phyloP scores from a whole-genome alignment of 1,140 invertebrate genomes.

The Aphelenchoides avenae region DNA sequence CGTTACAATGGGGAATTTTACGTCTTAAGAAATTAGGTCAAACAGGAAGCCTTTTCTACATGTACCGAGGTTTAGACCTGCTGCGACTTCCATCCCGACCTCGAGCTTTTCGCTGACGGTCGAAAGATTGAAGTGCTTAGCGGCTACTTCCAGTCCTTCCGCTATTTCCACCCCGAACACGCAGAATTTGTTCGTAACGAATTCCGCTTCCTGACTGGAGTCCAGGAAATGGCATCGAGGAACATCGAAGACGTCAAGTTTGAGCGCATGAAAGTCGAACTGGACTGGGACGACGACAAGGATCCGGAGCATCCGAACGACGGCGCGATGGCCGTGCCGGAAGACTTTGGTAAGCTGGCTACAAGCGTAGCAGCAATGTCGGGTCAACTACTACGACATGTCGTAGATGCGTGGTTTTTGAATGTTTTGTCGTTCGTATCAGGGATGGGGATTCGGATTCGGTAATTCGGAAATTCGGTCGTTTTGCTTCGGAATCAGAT shows the following conservation, averaged over 20 bases:
- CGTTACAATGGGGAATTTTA: too few relatives aligned
- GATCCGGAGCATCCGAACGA: neutral
- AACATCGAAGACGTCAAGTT: constrained; percentile 8
- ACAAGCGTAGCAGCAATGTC: neutral
- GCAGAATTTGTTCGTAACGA: constrained; percentile 5
- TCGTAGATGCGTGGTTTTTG: neutral
- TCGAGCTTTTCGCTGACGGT: constrained; percentile 2
- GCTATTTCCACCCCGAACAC: constrained; percentile 27
- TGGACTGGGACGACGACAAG: neutral
- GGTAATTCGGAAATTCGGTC: too few relatives aligned
- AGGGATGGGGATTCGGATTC: too few relatives aligned
- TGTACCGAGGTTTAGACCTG: constrained; percentile 6
- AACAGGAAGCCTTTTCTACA: too few relatives aligned
- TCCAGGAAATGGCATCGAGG: constrained; percentile 1
- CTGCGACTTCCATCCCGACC: constrained; percentile 7
- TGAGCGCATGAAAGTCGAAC: neutral
- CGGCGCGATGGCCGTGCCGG: neutral
- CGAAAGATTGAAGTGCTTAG: constrained; percentile 23
- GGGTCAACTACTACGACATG: neutral
- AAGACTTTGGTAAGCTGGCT: neutral
- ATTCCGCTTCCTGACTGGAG: constrained; percentile 21
- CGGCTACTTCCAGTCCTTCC: constrained; percentile 39
- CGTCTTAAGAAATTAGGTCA: too few relatives aligned
- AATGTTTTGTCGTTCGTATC: too few relatives aligned
- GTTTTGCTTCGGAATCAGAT: too few relatives aligned